Conservation (phyloP, 35 echinoderm and acorn worm genomes). For the Amphiura filiformis region DNA sequence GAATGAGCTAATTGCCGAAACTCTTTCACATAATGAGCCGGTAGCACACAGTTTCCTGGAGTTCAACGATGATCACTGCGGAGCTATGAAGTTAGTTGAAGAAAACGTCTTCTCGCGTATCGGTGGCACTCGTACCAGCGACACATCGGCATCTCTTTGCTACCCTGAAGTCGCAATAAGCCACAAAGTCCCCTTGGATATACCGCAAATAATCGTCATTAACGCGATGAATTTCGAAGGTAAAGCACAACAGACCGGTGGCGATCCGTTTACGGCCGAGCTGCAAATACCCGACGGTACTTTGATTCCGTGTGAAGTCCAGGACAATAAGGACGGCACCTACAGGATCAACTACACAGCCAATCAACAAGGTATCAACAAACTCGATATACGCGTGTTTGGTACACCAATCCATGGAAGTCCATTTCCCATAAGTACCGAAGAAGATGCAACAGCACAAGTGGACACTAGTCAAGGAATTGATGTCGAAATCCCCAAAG, state of each 20-base stretch:
- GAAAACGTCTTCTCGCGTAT: not conserved
- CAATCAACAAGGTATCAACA: not conserved
- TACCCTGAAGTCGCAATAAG: not conserved
- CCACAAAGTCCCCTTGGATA: not conserved
- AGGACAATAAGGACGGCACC: not conserved
- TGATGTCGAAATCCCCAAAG: not conserved
- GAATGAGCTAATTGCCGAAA: too few species aligned
- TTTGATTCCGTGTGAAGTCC: not conserved
- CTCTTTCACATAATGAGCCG: too few species aligned
- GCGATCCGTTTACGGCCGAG: not conserved
- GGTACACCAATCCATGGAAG: not conserved
- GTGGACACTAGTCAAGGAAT: not conserved
- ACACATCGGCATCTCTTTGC: not conserved
- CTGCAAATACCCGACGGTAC: not conserved
- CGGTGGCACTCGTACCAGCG: not conserved
- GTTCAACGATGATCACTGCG: not conserved
- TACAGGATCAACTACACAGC: not conserved
- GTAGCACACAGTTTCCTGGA: too few species aligned
- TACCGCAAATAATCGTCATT: not conserved
- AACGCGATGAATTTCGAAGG: not conserved
- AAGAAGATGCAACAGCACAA: not conserved
- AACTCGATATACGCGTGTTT: not conserved
- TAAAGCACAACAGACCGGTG: not conserved
- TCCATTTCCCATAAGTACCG: not conserved
- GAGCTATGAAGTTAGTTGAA: not conserved